A percentile compares a stretch with the other conserved stretches of the same genome.
Conservation (phyloP, 2,888 invertebrate species). For the Cryptocephalus primarius region DNA sequence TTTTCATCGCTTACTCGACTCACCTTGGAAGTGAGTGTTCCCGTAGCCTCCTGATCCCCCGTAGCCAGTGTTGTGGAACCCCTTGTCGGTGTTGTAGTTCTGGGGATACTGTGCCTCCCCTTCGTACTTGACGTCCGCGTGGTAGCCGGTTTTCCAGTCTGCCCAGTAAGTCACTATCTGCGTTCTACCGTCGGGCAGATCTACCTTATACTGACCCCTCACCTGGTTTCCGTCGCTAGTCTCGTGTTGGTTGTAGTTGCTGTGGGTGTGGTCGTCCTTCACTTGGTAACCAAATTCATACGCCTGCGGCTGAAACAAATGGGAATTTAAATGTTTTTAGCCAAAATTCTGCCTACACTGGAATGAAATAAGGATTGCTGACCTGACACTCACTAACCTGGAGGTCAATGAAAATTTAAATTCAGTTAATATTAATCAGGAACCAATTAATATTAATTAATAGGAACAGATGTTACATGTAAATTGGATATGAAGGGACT, state of each 20-base stretch:
- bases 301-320: constrained; percentile 51
- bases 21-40: no score
- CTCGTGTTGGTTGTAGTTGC: constrained; percentile 61
- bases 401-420: no score
- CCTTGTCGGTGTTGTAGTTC: constrained; percentile 31
- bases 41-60: neutral
- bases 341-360: no score
- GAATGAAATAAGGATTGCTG: no score
- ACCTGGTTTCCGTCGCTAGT: constrained; percentile 62
- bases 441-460: no score
- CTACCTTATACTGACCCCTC: constrained; percentile 49
- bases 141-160: constrained; percentile 69
- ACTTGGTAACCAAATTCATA: constrained; percentile 74
- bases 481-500: no score
- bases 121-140: constrained; percentile 64
- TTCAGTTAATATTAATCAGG: no score
- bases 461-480: no score
- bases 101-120: constrained; percentile 58
- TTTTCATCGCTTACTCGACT: no score
- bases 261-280: constrained; percentile 63
- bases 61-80: constrained; percentile 13
- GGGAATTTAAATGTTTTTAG: neutral
- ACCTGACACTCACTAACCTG: no score
- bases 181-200: constrained; percentile 49
- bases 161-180: constrained; percentile 67